Conservation (phyloP, 2,888 invertebrate species). For the Lithophane ornitopus region DNA sequence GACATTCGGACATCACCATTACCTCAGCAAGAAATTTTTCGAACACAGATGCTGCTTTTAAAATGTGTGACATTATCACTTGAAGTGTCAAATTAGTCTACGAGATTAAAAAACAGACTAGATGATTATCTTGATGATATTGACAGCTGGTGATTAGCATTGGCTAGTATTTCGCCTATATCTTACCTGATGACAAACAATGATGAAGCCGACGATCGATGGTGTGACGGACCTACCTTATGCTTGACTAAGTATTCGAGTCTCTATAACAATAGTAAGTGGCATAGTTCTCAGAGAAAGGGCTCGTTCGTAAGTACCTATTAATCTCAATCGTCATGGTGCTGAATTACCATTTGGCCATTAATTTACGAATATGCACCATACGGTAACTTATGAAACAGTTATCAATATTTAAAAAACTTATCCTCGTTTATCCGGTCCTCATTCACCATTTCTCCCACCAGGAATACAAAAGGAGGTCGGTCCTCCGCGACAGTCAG, state of each 20-base stretch:
- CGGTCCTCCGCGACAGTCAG: slow-evolving; percentile 94
- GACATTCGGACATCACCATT: slow-evolving; percentile 7
- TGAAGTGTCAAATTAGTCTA: too few relatives aligned
- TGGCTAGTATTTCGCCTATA: neutral
- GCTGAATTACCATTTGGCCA: neutral
- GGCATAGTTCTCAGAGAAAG: neutral
- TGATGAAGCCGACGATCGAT: too few relatives aligned
- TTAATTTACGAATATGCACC: neutral
- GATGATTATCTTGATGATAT: neutral
- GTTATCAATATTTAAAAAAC: neutral
- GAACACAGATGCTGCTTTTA: slow-evolving; percentile 3
- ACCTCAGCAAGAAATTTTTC: neutral
- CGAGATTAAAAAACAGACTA: too few relatives aligned
- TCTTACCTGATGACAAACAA: too few relatives aligned
- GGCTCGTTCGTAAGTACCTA: slow-evolving; percentile 8
- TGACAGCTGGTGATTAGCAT: neutral
- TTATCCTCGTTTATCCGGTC: neutral
- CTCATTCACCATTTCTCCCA: slow-evolving; percentile 45
- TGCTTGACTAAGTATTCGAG: neutral
- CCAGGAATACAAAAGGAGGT: slow-evolving; percentile 96
- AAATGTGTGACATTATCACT: neutral
- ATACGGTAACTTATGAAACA: neutral
- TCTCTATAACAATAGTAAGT: neutral
- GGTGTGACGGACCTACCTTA: too few relatives aligned
- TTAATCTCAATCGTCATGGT: neutral